Conservation (phyloP, 2,888 invertebrate genomes). For the Philhelius pedissequus region DNA sequence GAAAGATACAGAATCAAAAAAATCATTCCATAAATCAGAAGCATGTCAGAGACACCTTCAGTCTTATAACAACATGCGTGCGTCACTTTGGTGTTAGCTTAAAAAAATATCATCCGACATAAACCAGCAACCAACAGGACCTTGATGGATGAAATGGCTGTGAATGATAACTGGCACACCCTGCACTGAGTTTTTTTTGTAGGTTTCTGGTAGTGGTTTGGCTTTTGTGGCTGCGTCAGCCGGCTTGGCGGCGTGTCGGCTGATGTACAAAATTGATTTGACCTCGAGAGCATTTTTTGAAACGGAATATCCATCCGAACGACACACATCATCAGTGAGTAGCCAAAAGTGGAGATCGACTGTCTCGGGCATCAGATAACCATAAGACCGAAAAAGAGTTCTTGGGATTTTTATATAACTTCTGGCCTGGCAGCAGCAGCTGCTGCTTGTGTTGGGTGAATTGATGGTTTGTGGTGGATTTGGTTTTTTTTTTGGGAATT, state of each 20-base stretch:
- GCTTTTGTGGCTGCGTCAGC: neutral
- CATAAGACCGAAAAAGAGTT: neutral
- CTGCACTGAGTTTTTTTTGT: slow-evolving; percentile 1
- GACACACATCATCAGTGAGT: slow-evolving; percentile 1
- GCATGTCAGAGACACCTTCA: neutral
- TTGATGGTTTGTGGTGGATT: slow-evolving; percentile 3
- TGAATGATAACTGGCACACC: slow-evolving; percentile 7
- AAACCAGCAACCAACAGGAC: neutral
- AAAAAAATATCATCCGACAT: neutral
- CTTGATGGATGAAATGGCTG: neutral
- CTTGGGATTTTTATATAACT: neutral
- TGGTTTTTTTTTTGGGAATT: neutral
- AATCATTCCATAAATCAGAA: neutral
- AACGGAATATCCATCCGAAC: neutral
- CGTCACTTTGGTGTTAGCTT: neutral
- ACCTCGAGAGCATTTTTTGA: slow-evolving; percentile 18
- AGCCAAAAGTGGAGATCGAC: neutral
- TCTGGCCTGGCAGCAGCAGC: neutral
- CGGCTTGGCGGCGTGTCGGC: neutral
- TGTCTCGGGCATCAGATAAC: neutral
- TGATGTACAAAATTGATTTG: slow-evolving; percentile 14
- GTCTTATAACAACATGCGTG: neutral
- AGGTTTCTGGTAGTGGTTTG: neutral
- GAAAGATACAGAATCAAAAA: neutral
- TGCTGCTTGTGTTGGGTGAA: neutral